phyloP scores from a whole-genome alignment of 2,113 vertebrate genomes.

The Etia nguti region DNA sequence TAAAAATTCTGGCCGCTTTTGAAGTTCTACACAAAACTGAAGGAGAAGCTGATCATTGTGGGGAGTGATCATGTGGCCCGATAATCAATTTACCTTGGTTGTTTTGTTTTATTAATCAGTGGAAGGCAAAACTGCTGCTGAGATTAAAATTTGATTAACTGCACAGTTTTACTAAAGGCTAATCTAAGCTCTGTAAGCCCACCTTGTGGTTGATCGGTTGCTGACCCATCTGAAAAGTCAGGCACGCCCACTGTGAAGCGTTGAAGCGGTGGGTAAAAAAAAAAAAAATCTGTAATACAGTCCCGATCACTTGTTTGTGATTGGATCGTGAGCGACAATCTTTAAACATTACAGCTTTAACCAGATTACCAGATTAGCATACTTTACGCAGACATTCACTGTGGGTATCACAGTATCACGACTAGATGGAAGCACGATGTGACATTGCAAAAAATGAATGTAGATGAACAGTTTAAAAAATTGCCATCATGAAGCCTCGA shows the following conservation, averaged over 20 bases:
- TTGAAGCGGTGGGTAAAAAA: neutral
- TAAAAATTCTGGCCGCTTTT: neutral
- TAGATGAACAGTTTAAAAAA: neutral
- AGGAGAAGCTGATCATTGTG: neutral
- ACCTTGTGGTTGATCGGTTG: neutral
- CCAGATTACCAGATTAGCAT: neutral
- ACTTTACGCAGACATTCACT: neutral
- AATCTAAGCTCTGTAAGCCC: neutral
- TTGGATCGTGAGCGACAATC: neutral
- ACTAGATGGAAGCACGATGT: neutral
- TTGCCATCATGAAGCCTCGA: neutral
- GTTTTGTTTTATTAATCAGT: neutral
- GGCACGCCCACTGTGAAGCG: neutral
- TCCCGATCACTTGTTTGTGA: neutral
- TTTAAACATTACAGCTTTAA: neutral
- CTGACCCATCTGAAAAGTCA: neutral
- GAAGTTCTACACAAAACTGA: neutral
- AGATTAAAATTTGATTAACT: neutral
- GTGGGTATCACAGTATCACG: neutral
- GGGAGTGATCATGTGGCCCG: neutral
- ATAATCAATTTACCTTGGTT: neutral
- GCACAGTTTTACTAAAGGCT: neutral
- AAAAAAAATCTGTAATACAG: neutral
- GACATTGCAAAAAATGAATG: neutral
- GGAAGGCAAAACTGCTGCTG: neutral